Percentiles rank a stretch among this genome's conserved stretches.
phyloP scores from a whole-genome alignment of 2,113 vertebrate genomes.

The Pedetes capensis region DNA sequence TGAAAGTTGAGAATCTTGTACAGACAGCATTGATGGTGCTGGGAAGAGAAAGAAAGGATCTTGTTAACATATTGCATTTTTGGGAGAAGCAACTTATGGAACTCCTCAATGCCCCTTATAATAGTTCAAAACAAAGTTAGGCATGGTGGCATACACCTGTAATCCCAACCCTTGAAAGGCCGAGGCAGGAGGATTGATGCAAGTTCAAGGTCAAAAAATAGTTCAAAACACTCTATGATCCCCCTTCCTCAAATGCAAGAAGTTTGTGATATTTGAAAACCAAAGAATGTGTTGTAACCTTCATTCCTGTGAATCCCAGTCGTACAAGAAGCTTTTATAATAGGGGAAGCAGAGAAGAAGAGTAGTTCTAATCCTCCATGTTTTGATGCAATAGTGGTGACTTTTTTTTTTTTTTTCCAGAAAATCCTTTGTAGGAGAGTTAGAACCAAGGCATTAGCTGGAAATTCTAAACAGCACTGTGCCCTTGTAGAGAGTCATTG shows the following conservation, averaged over 20 bases:
- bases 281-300: background rate
- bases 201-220: too few relatives aligned
- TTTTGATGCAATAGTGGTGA: background rate
- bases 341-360: background rate
- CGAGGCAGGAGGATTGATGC: too few relatives aligned
- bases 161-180: too few relatives aligned
- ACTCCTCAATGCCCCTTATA: background rate
- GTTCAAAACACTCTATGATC: background rate
- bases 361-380: background rate
- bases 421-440: background rate
- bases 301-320: background rate
- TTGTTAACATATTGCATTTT: background rate
- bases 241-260: background rate
- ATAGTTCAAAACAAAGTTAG: too few relatives aligned
- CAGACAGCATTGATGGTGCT: background rate
- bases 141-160: too few relatives aligned
- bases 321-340: background rate
- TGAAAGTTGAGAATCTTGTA: background rate
- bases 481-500: background rate
- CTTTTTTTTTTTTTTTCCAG: background rate
- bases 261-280: background rate
- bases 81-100: background rate
- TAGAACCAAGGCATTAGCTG: background rate
- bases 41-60: background rate
- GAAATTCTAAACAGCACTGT: background rate